Evolutionary conservation across 2,888 invertebrate genomes (phyloP), one percentile per base, ranked within the genome.

Genomic region (Tolmerus cingulatus): DNA sequence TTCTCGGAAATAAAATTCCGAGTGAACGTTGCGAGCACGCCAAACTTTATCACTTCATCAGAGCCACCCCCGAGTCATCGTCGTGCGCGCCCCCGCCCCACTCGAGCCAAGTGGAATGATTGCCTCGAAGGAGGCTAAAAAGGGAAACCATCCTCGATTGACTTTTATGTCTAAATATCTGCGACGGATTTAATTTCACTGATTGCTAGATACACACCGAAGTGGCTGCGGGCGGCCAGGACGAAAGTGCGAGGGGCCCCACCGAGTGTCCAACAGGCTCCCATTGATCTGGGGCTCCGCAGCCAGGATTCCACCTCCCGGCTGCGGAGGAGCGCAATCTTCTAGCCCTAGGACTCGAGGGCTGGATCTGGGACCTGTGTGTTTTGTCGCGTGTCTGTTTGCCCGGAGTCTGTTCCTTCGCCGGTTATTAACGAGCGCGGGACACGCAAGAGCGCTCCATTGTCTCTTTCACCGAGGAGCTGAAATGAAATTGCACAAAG

Each of bases 111-210:
- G 40, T 40, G 34, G 43, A 23, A 57, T 84, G 74, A 66, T 66
- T 66, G 66, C 66, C 66, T 66, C 23, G 19, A 66, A 66, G 66
- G 66, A 66, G 66, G 66, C 27, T 66, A 66, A 66, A 37, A 84
- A 66, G 66, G 74, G 84, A 84, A 84, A 84, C 27, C 84, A 66
- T 37, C 34, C 40, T 37, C 84, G 74, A 84, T 84, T 84, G 66
- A 84, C 43, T 57, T 84, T 84, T 84, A 84, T 66, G 84, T 84
- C 84, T 84, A 84, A 84, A 84, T 84, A 66, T 84, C 84, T 66
- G 34, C 37, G 74, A 84, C 37, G 84, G 84, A 84, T 84, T 84
- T 84, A 84, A 84, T 84, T 84, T 40, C 84, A 66, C 74, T 84
- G 84, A 84, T 84, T 84, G 74, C 84, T 40, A 74, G 84, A 84